Evolutionary conservation across 2,113 vertebrate genomes (phyloP), one percentile per base, ranked within the genome.

Genomic region (Paradisaea rubra): DNA sequence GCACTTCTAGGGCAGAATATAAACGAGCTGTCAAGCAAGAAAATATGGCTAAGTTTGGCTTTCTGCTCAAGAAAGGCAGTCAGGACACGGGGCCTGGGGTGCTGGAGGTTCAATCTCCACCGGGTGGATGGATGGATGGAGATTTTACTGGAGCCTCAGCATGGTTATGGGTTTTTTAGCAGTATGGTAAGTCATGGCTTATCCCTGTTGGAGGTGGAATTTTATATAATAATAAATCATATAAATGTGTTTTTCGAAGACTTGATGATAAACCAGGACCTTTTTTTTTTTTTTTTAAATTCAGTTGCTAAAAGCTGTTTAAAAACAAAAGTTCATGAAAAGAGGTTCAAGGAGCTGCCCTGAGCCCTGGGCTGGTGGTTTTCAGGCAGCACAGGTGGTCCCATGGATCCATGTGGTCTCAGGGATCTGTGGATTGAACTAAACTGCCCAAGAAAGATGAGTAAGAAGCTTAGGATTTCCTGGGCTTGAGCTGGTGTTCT

Each of bases 51-150:
- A 28, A 20, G 82, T 64, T 1, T 10, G 73, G 22, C 20, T 65
- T 88, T 85, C 31, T 79, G 61, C 44, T 85, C 22, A 61, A 73
- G 70, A 65, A 68, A 21, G 59, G 42, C 57, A 4, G 1, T 15
- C 64, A 57, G 69, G 33, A 64, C 30, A 3, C 0, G 0, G n/a
- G 28, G 57, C 21, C 23, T 15, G 2, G 11, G 18, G 33, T 24
- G 20, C 49, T 37, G 39, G 31, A 50, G 41, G 23, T 68, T 89
- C 5, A 4, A 0, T 53, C 42, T 15, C 17, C 11, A 3, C 10
- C 88, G 50, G 53, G 1, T 28, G 45, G 42, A 5, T 70, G 33
- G 35, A 5, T 76, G 33, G 35, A 9, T 42, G 52, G 22, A 31
- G 63, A 78, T 89, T 84, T 92, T 81, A 35, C 33, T 52, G 35